These are phyloP conservation scores for Argentina silus DNA, from an alignment of 2,797 vertebrate genomes.

Conservation along the genomic window DNA sequence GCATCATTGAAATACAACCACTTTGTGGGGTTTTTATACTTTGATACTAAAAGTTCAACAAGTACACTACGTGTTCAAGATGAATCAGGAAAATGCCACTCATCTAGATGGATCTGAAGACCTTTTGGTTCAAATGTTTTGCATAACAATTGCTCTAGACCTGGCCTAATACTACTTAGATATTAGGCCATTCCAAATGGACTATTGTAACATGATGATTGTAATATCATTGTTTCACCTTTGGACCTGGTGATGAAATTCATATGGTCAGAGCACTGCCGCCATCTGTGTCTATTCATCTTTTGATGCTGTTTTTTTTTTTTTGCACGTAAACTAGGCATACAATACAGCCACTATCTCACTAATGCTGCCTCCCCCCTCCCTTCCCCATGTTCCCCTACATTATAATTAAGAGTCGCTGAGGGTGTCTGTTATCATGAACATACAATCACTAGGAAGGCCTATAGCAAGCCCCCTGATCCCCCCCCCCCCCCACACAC, in stretches of 20 bases:
- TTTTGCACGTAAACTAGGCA: background rate
- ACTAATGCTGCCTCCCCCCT: constrained; percentile 13
- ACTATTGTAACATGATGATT: constrained; percentile 59
- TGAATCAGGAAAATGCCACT: constrained; percentile 6
- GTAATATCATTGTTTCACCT: constrained; percentile 44
- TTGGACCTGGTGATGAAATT: constrained; percentile 46
- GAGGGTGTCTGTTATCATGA: constrained; percentile 76
- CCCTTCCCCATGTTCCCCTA: constrained; percentile 39
- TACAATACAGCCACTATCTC: background rate
- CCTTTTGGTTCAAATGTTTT: constrained; percentile 46
- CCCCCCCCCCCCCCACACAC: constrained; percentile 29
- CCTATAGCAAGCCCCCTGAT: constrained; percentile 59
- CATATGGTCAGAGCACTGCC: constrained; percentile 17
- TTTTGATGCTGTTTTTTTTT: background rate
- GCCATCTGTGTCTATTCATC: too few relatives aligned
- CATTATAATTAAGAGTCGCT: constrained; percentile 61
- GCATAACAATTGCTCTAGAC: constrained; percentile 60
- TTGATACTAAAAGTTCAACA: constrained; percentile 66
- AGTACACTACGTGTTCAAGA: constrained; percentile 50
- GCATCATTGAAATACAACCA: constrained; percentile 64
- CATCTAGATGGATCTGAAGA: constrained; percentile 54
- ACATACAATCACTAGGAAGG: constrained; percentile 67
- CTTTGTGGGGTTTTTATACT: constrained; percentile 60
- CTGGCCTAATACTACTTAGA: constrained; percentile 42
- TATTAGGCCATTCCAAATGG: constrained; percentile 32